phyloP scores from a whole-genome alignment of 2,113 vertebrate genomes.

The Dolichallabes microphthalmus region DNA sequence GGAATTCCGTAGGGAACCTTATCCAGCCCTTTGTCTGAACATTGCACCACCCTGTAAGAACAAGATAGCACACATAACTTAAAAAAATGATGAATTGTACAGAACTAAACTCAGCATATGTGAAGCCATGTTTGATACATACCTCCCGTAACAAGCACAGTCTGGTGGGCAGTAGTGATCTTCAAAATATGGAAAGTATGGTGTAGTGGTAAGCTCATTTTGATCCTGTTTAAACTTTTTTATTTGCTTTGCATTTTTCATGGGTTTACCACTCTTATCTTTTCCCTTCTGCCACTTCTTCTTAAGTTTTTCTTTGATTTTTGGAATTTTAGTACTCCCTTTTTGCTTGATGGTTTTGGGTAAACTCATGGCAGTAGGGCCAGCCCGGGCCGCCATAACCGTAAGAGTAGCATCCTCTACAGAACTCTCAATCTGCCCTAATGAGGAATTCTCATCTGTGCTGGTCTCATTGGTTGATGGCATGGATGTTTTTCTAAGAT shows the following conservation, averaged over 20 bases:
- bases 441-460: conserved; percentile 28
- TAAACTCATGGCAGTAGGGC: not conserved
- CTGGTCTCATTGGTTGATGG: conserved; percentile 24
- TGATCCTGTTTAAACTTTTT: conserved; percentile 47
- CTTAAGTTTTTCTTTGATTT: conserved; percentile 17
- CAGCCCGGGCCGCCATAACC: conserved; percentile 21
- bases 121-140: conserved; percentile 22
- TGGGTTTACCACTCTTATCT: not conserved
- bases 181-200: conserved; percentile 63
- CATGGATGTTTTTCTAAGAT: conserved; percentile 14
- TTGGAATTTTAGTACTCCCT: not conserved
- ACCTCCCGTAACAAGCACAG: conserved; percentile 68
- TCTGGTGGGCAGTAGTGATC: conserved; percentile 65
- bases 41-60: conserved; percentile 69
- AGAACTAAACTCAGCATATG: not conserved
- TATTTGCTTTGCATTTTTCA: conserved; percentile 34
- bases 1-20: conserved; percentile 67
- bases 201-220: conserved; percentile 18
- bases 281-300: conserved; percentile 39
- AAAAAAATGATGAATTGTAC: not conserved
- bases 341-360: not conserved
- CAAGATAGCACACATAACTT: conserved; percentile 5
- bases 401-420: conserved; percentile 16
- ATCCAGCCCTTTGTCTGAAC: conserved; percentile 68
- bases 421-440: conserved; percentile 23